These are phyloP conservation scores for Conops quadrifasciatus DNA, from an alignment of 2,888 invertebrate genomes.

Conservation along the genomic window DNA sequence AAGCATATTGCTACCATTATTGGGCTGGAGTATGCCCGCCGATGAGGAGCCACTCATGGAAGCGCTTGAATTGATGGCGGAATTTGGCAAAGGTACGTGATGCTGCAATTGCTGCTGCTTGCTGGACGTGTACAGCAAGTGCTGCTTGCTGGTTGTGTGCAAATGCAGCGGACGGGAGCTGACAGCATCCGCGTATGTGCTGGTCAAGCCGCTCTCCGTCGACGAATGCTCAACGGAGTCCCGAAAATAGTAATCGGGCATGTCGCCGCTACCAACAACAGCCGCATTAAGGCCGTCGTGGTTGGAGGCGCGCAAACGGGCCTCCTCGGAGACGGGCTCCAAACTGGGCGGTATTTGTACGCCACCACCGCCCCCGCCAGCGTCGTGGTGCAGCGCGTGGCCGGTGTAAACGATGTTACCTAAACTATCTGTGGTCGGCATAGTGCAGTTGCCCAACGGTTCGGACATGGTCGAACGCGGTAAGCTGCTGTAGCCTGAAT, in stretches of 20 bases:
- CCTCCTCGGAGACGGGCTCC: constrained; percentile 77
- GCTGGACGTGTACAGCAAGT: constrained; percentile 50
- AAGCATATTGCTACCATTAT: constrained; percentile 25
- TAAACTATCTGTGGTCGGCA: constrained; percentile 54
- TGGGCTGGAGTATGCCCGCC: constrained; percentile 8
- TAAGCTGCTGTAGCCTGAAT: constrained; percentile 81
- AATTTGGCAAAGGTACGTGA: constrained; percentile 49
- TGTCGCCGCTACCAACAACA: constrained; percentile 50
- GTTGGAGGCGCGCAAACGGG: constrained; percentile 59
- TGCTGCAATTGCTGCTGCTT: constrained; percentile 47
- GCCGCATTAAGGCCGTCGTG: constrained; percentile 52
- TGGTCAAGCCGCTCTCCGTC: constrained; percentile 75
- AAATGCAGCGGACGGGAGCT: constrained; percentile 45
- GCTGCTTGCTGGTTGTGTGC: constrained; percentile 49
- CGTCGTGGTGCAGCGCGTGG: constrained; percentile 60
- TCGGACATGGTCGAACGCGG: constrained; percentile 86
- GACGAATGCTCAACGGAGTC: constrained; percentile 81
- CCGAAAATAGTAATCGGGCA: constrained; percentile 75
- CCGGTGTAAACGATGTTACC: constrained; percentile 67
- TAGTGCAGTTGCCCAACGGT: constrained; percentile 68
- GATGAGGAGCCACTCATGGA: constrained; percentile 43
- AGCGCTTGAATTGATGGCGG: constrained; percentile 53
- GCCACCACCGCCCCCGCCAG: constrained; percentile 40
- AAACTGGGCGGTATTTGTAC: constrained; percentile 64
- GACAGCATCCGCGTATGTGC: constrained; percentile 52